These are phyloP conservation scores for Eilema depressum DNA, from an alignment of 2,888 invertebrate genomes.

Conservation along the genomic window DNA sequence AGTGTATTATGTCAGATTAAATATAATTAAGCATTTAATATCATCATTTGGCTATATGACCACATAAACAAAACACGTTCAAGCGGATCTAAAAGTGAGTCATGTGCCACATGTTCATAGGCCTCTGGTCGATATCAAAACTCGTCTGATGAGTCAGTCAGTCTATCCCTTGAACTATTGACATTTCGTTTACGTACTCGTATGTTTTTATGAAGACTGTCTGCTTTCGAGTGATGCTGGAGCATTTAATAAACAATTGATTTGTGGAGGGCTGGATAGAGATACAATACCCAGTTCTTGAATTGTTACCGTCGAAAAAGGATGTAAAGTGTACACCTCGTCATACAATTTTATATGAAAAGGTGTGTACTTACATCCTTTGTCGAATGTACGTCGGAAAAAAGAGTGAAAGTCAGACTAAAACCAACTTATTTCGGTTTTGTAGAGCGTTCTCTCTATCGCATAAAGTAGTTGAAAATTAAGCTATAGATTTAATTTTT, in stretches of 20 bases:
- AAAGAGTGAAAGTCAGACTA: too few species aligned
- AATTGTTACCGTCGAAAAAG: too few species aligned
- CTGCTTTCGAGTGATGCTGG: slow-evolving; percentile 3
- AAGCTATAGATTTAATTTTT: neutral
- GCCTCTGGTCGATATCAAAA: slow-evolving; percentile 54
- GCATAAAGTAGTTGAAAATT: neutral
- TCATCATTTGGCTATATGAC: slow-evolving; percentile 26
- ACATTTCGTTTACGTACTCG: slow-evolving; percentile 50
- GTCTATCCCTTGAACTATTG: slow-evolving; percentile 69
- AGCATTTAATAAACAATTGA: neutral
- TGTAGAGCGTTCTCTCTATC: too few species aligned
- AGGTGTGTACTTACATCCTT: too few species aligned
- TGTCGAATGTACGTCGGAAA: too few species aligned
- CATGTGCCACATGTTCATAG: slow-evolving; percentile 50
- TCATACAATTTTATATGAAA: too few species aligned
- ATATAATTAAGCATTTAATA: slow-evolving; percentile 13
- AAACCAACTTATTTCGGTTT: too few species aligned
- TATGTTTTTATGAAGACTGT: slow-evolving; percentile 5
- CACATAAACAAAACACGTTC: slow-evolving; percentile 56
- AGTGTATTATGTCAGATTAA: slow-evolving; percentile 29
- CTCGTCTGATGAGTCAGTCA: slow-evolving; percentile 58
- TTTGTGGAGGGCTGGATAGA: neutral
- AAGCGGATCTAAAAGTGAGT: slow-evolving; percentile 70
- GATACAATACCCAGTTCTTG: neutral
- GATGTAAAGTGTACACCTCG: too few species aligned